Base-by-base conservation (phyloP, 2,888 invertebrate genomes). In the Dryobota labecula region DNA sequence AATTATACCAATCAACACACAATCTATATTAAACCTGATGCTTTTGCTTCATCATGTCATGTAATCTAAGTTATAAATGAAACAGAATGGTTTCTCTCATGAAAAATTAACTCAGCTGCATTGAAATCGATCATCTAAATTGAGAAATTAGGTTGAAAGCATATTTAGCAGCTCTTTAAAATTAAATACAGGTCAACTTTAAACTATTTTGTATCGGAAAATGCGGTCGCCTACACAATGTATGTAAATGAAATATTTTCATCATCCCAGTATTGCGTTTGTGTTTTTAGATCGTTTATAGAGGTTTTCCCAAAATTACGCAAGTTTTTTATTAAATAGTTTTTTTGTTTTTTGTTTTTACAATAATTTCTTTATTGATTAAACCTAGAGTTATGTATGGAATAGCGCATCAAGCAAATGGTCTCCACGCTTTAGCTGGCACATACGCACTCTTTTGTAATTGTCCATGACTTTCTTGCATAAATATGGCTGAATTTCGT, bases 141-240 rank as follows among this genome's bases (percentile, higher is more conserved):
- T 38, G 62, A 77, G 83, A 80, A 87, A 83, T 73, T 76, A 78
- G 82, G 83, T 84, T 83, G 79, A 70, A 70, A 78, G 65, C 76
- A 75, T 65, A 82, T 84, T 74, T 67, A 65, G 47, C 24, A 51
- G 15, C 57, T 61, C 24, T 74, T 79, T 78, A 60, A 80, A 70
- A 51, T 61, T 82, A 66, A 70, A 82, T 82, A 71, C 49, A 57
- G 80, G 78, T 78, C 73, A 78, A 61, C 70, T 60, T 62, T 68
- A 27, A 67, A 66, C 63, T 69, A 56, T 43, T 68, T 30, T 68
- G 33, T 60, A 53, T 27, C 18, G 13, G 33, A 30, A 60, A 74
- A 56, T 24, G 36, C 43, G n/a, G 18, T 49, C 36, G 62, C 11
- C 43, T 49, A 70, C 36, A 36, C 41, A 62, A 60, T 70, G 65